phyloP scores from a whole-genome alignment of 2,113 vertebrate species.

The Hylia prasina region DNA sequence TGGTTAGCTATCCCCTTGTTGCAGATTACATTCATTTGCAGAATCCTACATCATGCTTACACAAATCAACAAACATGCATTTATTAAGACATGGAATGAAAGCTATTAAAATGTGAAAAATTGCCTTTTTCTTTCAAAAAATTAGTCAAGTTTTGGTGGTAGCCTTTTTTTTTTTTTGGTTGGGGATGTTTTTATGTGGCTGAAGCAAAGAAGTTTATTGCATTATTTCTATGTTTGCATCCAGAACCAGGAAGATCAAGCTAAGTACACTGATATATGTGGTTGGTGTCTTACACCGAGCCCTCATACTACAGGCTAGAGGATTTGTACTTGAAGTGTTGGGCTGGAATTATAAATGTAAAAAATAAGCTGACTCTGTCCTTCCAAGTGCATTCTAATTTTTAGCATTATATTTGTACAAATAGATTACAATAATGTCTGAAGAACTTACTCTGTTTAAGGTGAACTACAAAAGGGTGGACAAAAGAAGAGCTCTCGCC shows the following conservation, averaged over 20 bases:
- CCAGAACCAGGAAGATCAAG: background rate
- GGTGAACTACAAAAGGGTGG: background rate
- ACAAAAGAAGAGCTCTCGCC: background rate
- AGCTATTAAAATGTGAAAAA: conserved; percentile 88
- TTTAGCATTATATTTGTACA: background rate
- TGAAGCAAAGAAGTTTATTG: background rate
- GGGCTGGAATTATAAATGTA: background rate
- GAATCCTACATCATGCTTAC: conserved; percentile 82
- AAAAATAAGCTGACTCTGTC: background rate
- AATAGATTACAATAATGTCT: background rate
- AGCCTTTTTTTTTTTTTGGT: background rate
- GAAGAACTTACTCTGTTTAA: background rate
- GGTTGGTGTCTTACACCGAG: background rate
- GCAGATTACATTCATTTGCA: conserved; percentile 87
- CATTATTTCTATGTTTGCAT: background rate
- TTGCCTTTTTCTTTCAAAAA: conserved; percentile 68
- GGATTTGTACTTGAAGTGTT: background rate
- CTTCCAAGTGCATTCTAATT: background rate
- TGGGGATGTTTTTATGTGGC: background rate
- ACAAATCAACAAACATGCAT: conserved; percentile 87
- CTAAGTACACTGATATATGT: background rate
- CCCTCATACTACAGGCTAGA: background rate
- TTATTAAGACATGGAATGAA: conserved; percentile 86
- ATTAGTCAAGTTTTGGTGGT: conserved; percentile 38
- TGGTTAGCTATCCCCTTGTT: conserved; percentile 80